Conservation (phyloP, 2,888 invertebrate species). For the Cerceris rybyensis region DNA sequence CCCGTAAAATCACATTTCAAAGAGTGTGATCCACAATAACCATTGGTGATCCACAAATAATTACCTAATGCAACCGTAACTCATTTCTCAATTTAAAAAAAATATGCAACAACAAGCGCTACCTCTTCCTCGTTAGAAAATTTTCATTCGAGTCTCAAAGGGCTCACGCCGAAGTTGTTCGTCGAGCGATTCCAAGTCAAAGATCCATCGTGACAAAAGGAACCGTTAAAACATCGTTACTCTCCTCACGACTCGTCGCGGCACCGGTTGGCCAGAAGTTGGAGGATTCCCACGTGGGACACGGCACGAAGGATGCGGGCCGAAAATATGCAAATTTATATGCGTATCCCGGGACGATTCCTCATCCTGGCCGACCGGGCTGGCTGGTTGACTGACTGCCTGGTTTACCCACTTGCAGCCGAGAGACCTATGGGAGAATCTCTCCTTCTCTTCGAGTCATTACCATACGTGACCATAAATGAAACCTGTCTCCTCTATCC, state of each 20-base stretch:
- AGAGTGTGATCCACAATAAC: too few species aligned
- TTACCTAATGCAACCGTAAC: too few species aligned
- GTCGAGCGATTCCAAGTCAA: neutral
- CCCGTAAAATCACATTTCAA: too few species aligned
- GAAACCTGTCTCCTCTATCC: slow-evolving; percentile 78
- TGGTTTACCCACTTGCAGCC: slow-evolving; percentile 66
- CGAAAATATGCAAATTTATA: slow-evolving; percentile 79
- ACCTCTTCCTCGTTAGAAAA: neutral
- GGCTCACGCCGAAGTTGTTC: neutral
- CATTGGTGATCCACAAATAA: too few species aligned
- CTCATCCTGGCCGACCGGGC: slow-evolving; percentile 60
- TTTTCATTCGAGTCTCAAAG: neutral
- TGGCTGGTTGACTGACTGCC: slow-evolving; percentile 40
- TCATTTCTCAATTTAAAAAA: too few species aligned
- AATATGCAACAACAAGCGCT: neutral
- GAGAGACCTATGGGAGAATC: slow-evolving; percentile 32
- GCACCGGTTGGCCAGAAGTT: slow-evolving; percentile 50
- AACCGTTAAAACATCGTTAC: slow-evolving; percentile 63
- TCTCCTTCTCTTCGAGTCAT: slow-evolving; percentile 58
- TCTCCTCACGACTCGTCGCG: slow-evolving; percentile 34
- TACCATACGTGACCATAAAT: slow-evolving; percentile 77
- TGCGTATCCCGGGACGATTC: slow-evolving; percentile 66
- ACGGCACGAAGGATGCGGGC: slow-evolving; percentile 73
- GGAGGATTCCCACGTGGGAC: slow-evolving; percentile 77
- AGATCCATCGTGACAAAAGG: slow-evolving; percentile 42